Evolutionary conservation across 1,140 invertebrate genomes (phyloP), one percentile per base, ranked within the genome.

Genomic region (Leptopilina boulardi): DNA sequence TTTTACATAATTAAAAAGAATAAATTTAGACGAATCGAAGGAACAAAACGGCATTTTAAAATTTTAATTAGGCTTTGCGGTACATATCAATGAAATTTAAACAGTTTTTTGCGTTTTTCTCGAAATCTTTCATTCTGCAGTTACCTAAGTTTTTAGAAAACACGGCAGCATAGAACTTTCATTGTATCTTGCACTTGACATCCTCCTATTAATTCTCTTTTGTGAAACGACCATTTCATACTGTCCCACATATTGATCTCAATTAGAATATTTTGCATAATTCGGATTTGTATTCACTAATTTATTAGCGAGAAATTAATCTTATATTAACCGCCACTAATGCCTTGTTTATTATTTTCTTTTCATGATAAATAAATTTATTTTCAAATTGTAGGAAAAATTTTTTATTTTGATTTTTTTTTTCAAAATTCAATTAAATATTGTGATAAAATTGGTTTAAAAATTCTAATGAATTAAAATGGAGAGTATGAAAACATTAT

Each of bases 151-250:
- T n/a, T n/a, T n/a, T n/a, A n/a, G n/a, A n/a, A n/a, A n/a, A n/a
- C n/a, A n/a, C n/a, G n/a, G n/a, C n/a, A n/a, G n/a, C n/a, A n/a
- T 66, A 3, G 13, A 66, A 66, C 21, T 66, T 66, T 66, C 26
- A 66, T 30, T 66, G 59, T 66, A 66, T 30, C 11, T 66, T 66
- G 59, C 23, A 66, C 59, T 66, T 66, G 59, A 66, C 59, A 66
- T 66, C 15, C 30, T 34, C 23, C 26, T 26, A 66, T 66, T 66
- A 66, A 66, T 66, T 66, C 23, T 23, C 26, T n/a, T 66, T 3
- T 13, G 21, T 66, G 26, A 5, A 66, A 34, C 26, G 59, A 30
- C 13, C 13, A 66, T 30, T 30, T 15, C 59, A n/a, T n/a, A 18
- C 15, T 51, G 13, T 34, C 59, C 23, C 21, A 66, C 59, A 66